Percentiles rank a stretch among this genome's conserved stretches.
phyloP scores from a whole-genome alignment of 2,113 vertebrate species.

The Alethe castanea region DNA sequence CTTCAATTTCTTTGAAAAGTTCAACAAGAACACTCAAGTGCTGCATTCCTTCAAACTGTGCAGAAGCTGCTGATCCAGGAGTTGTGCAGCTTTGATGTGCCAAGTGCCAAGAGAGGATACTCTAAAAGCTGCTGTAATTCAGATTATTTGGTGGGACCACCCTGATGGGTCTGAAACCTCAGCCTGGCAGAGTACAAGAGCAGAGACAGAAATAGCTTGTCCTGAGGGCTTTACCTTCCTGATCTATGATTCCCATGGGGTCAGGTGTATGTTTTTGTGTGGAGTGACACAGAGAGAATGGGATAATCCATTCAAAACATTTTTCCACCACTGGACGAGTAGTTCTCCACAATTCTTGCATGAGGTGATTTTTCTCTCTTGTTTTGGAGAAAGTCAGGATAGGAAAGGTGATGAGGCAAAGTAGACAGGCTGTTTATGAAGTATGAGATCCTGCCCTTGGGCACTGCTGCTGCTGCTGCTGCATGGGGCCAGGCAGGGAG shows the following conservation, averaged over 20 bases:
- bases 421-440: not conserved
- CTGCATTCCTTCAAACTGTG: not conserved
- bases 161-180: fast-evolving
- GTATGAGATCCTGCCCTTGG: not conserved
- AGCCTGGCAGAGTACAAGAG: not conserved
- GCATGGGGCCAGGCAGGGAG: not conserved
- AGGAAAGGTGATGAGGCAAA: not conserved
- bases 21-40: not conserved
- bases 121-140: not conserved
- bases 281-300: not conserved
- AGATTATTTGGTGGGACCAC: fast-evolving
- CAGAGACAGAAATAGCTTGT: not conserved
- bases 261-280: not conserved
- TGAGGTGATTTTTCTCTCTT: not conserved
- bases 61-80: not conserved
- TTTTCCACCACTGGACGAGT: not conserved
- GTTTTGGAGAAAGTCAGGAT: not conserved
- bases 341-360: not conserved
- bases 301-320: not conserved
- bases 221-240: not conserved
- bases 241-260: not conserved
- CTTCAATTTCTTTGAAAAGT: conserved; percentile 43
- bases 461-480: not conserved
- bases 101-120: not conserved
- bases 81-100: not conserved